A percentile compares a stretch with the other conserved stretches of the same genome.
Conservation (phyloP, 2,113 vertebrate species). For the Nesogale talazaci region DNA sequence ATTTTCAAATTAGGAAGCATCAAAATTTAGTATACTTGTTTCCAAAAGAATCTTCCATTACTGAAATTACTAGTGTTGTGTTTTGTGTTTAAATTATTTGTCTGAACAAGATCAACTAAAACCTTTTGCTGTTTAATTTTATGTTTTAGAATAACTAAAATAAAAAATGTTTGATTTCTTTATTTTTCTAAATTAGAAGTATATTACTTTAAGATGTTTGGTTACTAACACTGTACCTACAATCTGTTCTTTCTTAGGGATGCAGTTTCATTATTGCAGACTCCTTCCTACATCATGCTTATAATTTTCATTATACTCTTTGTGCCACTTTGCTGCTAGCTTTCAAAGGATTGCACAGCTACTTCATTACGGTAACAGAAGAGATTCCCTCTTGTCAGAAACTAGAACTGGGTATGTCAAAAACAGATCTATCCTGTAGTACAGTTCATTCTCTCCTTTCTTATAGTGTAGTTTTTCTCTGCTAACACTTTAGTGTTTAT, state of each 20-base stretch:
- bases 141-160: slow-evolving; percentile 30
- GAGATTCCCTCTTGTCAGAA: slow-evolving; percentile 94
- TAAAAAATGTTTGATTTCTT: not conserved
- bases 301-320: slow-evolving; percentile 94
- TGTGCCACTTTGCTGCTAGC: slow-evolving; percentile 94
- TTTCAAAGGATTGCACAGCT: slow-evolving; percentile 96
- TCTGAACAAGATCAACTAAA: not conserved
- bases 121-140: slow-evolving; percentile 26
- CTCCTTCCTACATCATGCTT: slow-evolving; percentile 95
- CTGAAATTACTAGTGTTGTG: slow-evolving; percentile 36
- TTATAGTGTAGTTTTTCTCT: not conserved
- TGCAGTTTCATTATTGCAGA: slow-evolving; percentile 95
- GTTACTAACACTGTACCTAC: slow-evolving; percentile 45
- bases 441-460: slow-evolving; percentile 37
- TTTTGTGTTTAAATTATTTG: slow-evolving; percentile 32
- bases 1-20: slow-evolving; percentile 7
- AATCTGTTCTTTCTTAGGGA: slow-evolving; percentile 87
- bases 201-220: not conserved
- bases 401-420: slow-evolving; percentile 95
- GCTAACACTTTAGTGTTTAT: slow-evolving; percentile 1
- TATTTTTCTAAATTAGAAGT: slow-evolving; percentile 18
- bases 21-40: not conserved
- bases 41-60: not conserved
- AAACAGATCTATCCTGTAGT: slow-evolving; percentile 60
- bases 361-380: slow-evolving; percentile 93